phyloP scores from a whole-genome alignment of 2,797 vertebrate species.

The Falco novaeseelandiae region DNA sequence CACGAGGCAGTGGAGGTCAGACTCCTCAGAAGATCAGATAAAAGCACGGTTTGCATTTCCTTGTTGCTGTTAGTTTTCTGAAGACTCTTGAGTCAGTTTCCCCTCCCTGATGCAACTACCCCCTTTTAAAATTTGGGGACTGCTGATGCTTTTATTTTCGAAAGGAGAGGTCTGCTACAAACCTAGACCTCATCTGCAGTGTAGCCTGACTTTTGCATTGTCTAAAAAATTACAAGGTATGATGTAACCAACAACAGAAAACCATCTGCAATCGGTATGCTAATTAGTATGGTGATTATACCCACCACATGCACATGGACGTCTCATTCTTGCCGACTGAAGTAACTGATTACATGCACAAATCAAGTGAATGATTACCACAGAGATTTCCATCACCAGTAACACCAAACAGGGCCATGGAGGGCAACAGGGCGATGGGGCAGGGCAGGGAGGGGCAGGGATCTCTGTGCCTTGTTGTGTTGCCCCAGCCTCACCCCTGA shows the following conservation, averaged over 20 bases:
- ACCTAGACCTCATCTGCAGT: not conserved
- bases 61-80: not conserved
- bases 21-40: not conserved
- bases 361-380: not conserved
- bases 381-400: not conserved
- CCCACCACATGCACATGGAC: fast-evolving
- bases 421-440: fast-evolving
- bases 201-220: not conserved
- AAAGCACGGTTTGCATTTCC: not conserved
- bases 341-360: not conserved
- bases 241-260: not conserved
- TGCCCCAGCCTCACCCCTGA: not conserved
- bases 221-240: not conserved
- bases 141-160: not conserved
- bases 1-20: not conserved
- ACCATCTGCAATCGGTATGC: not conserved
- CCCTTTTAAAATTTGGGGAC: not conserved
- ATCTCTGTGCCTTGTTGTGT: fast-evolving
- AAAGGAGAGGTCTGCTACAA: not conserved
- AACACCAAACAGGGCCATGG: not conserved
- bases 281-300: not conserved
- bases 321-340: not conserved
- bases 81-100: not conserved
- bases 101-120: not conserved
- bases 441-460: not conserved